These are phyloP conservation scores for Camponotus vicinus DNA, from an alignment of 1,140 invertebrate species.

Conservation along the genomic window DNA sequence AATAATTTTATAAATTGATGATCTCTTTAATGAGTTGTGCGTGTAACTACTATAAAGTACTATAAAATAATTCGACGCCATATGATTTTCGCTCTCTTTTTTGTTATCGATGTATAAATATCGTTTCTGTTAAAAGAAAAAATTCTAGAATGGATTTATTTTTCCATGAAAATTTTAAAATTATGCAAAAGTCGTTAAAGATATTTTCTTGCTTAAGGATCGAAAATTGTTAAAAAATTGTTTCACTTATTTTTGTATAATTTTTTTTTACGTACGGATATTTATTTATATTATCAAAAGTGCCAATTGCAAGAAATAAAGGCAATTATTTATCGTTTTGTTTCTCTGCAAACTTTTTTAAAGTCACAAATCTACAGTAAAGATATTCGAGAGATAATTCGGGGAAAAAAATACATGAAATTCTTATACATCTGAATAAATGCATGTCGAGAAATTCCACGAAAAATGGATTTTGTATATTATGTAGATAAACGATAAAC, in stretches of 20 bases:
- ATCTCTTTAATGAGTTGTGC: not conserved
- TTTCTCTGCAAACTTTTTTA: slow-evolving; percentile 3
- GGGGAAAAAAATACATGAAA: not conserved
- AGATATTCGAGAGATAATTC: slow-evolving; percentile 26
- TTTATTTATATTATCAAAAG: slow-evolving; percentile 28
- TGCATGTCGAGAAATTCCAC: not conserved
- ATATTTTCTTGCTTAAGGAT: not conserved
- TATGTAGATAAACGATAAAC: slow-evolving; percentile 82
- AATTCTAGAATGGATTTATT: not conserved
- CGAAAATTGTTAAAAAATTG: slow-evolving; percentile 16
- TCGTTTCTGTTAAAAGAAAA: not conserved
- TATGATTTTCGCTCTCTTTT: not conserved
- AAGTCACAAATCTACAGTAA: not conserved
- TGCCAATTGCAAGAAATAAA: not conserved
- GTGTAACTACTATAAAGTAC: not conserved
- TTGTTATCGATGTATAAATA: slow-evolving; percentile 15
- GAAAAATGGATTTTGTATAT: slow-evolving; percentile 78
- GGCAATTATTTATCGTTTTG: slow-evolving; percentile 20
- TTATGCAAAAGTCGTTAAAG: not conserved
- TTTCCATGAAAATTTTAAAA: slow-evolving; percentile 1
- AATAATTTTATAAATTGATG: slow-evolving; percentile 5
- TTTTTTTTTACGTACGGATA: not conserved
- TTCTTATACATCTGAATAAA: not conserved
- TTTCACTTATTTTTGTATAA: slow-evolving; percentile 17
- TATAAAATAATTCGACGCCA: not conserved